These are phyloP conservation scores for Ophioninae sp. DNA, from an alignment of 2,888 invertebrate genomes.

Conservation along the genomic window DNA sequence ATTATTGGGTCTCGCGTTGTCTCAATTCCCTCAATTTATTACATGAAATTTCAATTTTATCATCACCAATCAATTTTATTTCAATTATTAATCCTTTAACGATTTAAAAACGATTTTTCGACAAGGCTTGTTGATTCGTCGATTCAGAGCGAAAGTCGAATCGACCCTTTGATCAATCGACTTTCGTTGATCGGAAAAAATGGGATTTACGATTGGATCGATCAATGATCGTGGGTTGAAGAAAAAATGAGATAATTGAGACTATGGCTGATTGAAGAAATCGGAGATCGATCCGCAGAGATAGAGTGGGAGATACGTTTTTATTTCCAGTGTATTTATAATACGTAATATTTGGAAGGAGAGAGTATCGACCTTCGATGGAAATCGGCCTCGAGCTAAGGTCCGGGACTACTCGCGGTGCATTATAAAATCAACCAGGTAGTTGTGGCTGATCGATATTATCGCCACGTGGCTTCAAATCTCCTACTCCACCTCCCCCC, in stretches of 20 bases:
- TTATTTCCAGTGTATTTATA: not conserved
- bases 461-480: conserved; percentile 24
- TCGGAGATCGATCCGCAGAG: not conserved
- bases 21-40: conserved; percentile 48
- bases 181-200: too few relatives aligned
- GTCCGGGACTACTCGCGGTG: conserved; percentile 24
- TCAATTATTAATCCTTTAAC: not conserved
- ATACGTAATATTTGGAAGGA: conserved; percentile 20
- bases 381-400: conserved; percentile 51
- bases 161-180: too few relatives aligned
- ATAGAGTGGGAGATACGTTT: not conserved
- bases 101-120: not conserved
- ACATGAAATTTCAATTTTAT: not conserved
- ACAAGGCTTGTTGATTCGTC: not conserved
- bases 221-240: too few relatives aligned
- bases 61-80: not conserved
- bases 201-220: too few relatives aligned
- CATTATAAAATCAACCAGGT: conserved; percentile 28
- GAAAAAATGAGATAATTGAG: not conserved
- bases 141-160: not conserved
- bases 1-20: conserved; percentile 20
- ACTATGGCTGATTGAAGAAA: not conserved
- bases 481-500: not conserved
- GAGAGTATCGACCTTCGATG: conserved; percentile 50
- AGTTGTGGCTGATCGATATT: conserved; percentile 38